These are phyloP conservation scores for Brachyrhaphis roseni DNA, from an alignment of 2,797 vertebrate genomes.

Conservation along the genomic window DNA sequence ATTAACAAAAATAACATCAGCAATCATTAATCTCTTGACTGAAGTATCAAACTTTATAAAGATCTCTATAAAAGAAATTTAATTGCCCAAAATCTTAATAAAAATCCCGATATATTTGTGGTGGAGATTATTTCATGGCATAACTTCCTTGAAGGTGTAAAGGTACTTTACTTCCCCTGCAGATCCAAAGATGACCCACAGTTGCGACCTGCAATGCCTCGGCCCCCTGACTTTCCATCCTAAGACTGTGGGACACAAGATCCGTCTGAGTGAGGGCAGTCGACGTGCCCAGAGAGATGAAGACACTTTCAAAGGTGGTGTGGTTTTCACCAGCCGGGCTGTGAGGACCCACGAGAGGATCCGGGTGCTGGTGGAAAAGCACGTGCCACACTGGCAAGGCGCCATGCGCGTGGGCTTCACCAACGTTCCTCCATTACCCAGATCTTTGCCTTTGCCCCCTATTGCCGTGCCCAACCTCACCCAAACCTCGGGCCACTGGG, in stretches of 20 bases:
- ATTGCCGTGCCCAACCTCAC: slow-evolving; percentile 82
- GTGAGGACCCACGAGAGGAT: slow-evolving; percentile 73
- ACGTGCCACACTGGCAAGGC: slow-evolving; percentile 64
- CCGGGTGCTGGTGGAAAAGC: slow-evolving; percentile 66
- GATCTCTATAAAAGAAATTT: no score
- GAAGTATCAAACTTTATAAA: neutral
- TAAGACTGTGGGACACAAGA: slow-evolving; percentile 62
- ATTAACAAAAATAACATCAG: neutral
- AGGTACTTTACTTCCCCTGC: slow-evolving; percentile 1
- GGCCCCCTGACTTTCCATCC: slow-evolving; percentile 79
- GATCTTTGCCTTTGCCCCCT: slow-evolving; percentile 74
- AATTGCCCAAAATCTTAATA: neutral
- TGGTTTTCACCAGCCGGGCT: slow-evolving; percentile 84
- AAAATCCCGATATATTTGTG: neutral
- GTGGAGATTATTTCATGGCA: neutral
- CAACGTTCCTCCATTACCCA: slow-evolving; percentile 66
- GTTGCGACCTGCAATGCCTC: slow-evolving; percentile 63
- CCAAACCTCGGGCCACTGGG: slow-evolving; percentile 73
- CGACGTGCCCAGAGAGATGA: slow-evolving; percentile 48
- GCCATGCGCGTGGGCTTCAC: slow-evolving; percentile 86
- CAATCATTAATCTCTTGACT: neutral
- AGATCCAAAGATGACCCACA: slow-evolving; percentile 15
- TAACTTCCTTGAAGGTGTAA: neutral
- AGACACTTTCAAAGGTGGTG: slow-evolving; percentile 74
- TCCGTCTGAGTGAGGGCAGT: slow-evolving; percentile 63